Base-by-base conservation (phyloP, 1,140 invertebrate species). In the Zaprionus davidi region DNA sequence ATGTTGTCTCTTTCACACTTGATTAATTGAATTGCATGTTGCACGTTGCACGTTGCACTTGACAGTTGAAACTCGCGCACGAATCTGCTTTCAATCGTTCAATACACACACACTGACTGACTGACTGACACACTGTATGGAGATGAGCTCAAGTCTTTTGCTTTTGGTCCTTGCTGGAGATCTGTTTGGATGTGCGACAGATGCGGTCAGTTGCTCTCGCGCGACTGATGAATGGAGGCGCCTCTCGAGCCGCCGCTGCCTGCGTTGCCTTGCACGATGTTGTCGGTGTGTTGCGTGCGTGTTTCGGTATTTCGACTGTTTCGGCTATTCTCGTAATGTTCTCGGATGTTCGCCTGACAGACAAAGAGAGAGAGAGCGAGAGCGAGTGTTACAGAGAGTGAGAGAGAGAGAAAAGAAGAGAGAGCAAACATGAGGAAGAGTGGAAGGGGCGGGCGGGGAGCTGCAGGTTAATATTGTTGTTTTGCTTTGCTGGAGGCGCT, bases 131-230 rank as follows among this genome's bases (percentile, higher is more conserved):
- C 4, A 17, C 13, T 46, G 41, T 12, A 38, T 38, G 36, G 36
- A 38, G 41, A 34, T 34, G 31, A 44, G 46, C 46, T 51, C 26
- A 36, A 59, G n/a, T 12, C 56, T 56, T 13, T 17, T 17, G 41
- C 5, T 49, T 11, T 20, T 49, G 20, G 20, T 22, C 20, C 24
- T 5, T 17, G 49, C 24, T 56, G 53, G 22, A 65, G 31, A 24
- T 17, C 28, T 13, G 22, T 17, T 11, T 28, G 11, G 68, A 66
- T 73, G 53, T 58, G 57, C 57, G 59, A 68, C 73, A 76, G 73
- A 80, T 73, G 77, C 73, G 80, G 73, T 56, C 84, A 74, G 77
- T 72, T 82, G 84, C 84, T 84, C 78, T 83, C 81, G 76, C 75
- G 78, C 85, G 78, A 87, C 83, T 87, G 80, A 73, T 71, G 60